phyloP scores from a whole-genome alignment of 2,113 vertebrate species.

The Notarius lentiginosus region DNA sequence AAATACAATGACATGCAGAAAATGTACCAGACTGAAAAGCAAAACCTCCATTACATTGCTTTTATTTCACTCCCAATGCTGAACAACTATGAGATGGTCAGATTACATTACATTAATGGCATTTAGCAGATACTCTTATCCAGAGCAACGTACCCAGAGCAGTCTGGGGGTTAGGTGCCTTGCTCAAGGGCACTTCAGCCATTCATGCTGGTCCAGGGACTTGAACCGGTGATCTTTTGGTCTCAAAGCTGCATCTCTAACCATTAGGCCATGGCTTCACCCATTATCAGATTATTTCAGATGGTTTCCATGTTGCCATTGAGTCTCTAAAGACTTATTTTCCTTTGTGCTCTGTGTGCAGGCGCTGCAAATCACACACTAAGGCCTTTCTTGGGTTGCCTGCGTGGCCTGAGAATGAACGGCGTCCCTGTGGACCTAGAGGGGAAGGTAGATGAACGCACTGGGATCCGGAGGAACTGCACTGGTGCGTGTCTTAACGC shows the following conservation, averaged over 20 bases:
- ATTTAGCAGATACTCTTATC: too few species aligned
- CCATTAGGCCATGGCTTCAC: too few species aligned
- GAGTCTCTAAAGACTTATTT: not conserved
- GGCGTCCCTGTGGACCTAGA: slow-evolving; percentile 91
- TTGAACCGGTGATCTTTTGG: too few species aligned
- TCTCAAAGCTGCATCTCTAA: too few species aligned
- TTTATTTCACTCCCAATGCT: not conserved
- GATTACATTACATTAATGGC: too few species aligned
- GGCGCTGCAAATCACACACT: slow-evolving; percentile 87
- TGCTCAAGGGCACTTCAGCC: too few species aligned
- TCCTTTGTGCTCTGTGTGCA: slow-evolving; percentile 55
- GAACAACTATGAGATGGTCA: not conserved
- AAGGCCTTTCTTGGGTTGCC: slow-evolving; percentile 89
- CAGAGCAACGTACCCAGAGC: too few species aligned
- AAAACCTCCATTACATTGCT: not conserved
- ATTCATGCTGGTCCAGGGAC: too few species aligned
- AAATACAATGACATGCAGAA: too few species aligned
- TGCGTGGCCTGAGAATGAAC: slow-evolving; percentile 89
- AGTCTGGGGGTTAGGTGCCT: too few species aligned
- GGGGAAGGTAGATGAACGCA: slow-evolving; percentile 85
- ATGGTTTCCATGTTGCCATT: not conserved
- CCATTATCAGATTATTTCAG: too few species aligned
- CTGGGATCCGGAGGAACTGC: slow-evolving; percentile 89
- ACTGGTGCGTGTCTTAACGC: slow-evolving; percentile 87
- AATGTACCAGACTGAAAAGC: not conserved